A percentile compares a stretch with the other conserved stretches of the same genome.
Conservation (phyloP, 1,140 invertebrate genomes). For the Metaphire vulgaris region DNA sequence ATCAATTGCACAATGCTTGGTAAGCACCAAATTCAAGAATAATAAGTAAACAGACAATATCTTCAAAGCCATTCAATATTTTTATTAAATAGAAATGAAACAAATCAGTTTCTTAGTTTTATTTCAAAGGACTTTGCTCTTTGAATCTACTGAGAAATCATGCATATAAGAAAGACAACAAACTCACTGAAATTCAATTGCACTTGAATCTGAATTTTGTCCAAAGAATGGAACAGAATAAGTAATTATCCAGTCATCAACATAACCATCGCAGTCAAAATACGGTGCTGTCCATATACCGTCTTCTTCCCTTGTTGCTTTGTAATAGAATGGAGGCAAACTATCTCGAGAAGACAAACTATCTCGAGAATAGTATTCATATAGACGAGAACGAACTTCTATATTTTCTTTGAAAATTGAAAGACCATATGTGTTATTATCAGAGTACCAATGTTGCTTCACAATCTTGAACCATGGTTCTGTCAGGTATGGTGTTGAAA, state of each 20-base stretch:
- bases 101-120: not conserved
- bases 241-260: slow-evolving; percentile 86
- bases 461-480: slow-evolving; percentile 77
- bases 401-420: slow-evolving; percentile 90
- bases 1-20: too few relatives aligned
- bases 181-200: slow-evolving; percentile 50
- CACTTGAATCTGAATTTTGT: slow-evolving; percentile 74
- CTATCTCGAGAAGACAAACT: too few relatives aligned
- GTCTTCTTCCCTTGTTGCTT: slow-evolving; percentile 54
- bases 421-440: slow-evolving; percentile 83
- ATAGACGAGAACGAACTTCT: slow-evolving; percentile 77
- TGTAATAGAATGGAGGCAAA: slow-evolving; percentile 81
- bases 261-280: slow-evolving; percentile 81
- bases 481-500: slow-evolving; percentile 68
- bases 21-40: too few relatives aligned
- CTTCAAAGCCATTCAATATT: too few relatives aligned
- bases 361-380: slow-evolving; percentile 57
- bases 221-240: slow-evolving; percentile 96
- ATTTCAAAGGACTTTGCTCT: too few relatives aligned
- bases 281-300: slow-evolving; percentile 89
- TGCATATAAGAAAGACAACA: too few relatives aligned
- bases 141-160: too few relatives aligned
- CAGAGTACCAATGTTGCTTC: slow-evolving; percentile 81
- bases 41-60: too few relatives aligned
- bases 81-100: not conserved